Percentiles rank a stretch among this genome's conserved stretches.
These are phyloP conservation scores for Tupaia tana DNA, from an alignment of 2,113 vertebrate genomes.

Conservation along the genomic window DNA sequence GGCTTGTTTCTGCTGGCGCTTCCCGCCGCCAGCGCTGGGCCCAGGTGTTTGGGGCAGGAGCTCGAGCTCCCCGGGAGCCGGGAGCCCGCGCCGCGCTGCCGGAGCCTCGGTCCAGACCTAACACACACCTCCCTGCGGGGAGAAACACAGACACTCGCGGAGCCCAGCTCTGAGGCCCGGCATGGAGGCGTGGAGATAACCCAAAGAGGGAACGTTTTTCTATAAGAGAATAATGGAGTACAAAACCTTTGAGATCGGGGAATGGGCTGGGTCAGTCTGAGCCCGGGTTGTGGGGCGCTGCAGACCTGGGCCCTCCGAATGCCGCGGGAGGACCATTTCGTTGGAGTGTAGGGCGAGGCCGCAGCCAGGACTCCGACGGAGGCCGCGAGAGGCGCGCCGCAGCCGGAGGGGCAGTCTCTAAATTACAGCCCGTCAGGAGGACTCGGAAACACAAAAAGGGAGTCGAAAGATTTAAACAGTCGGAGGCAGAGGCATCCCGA, in stretches of 20 bases:
- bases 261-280: background rate
- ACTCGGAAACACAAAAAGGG: constrained; percentile 46
- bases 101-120: background rate
- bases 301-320: background rate
- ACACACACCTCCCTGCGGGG: background rate
- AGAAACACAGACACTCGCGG: background rate
- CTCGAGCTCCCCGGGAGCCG: background rate
- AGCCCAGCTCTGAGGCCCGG: constrained; percentile 38
- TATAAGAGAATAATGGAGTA: constrained; percentile 52
- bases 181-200: background rate
- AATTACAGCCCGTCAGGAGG: background rate
- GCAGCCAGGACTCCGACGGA: background rate
- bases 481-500: constrained; percentile 61
- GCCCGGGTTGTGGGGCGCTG: background rate
- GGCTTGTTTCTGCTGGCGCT: background rate
- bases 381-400: background rate
- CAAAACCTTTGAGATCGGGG: constrained; percentile 6
- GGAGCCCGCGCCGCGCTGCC: background rate
- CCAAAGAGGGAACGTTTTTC: background rate
- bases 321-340: constrained; percentile 52
- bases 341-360: constrained; percentile 61
- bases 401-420: background rate
- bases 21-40: background rate
- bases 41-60: background rate
- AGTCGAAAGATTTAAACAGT: constrained; percentile 56